Percentiles rank a stretch among this genome's conserved stretches.
phyloP scores from a whole-genome alignment of 2,888 invertebrate species.

The Dasysyrphus albostriatus region DNA sequence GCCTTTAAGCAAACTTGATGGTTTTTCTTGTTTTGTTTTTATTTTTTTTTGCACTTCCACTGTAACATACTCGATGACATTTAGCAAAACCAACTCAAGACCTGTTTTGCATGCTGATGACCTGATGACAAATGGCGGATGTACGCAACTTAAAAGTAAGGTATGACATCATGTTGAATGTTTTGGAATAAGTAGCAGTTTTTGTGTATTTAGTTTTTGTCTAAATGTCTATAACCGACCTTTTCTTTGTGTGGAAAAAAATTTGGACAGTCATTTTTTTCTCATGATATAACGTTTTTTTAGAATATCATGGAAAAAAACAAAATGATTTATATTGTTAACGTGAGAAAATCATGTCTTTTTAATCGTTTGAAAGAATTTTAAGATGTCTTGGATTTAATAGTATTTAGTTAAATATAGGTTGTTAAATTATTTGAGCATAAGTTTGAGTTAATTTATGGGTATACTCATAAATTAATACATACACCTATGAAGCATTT shows the following conservation, averaged over 20 bases:
- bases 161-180: slow-evolving; percentile 64
- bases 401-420: not conserved
- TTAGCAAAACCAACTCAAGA: slow-evolving; percentile 47
- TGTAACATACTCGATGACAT: slow-evolving; percentile 47
- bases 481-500: too few species aligned
- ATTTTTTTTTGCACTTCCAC: not conserved
- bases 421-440: not conserved
- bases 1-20: slow-evolving; percentile 16
- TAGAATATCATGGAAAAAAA: not conserved
- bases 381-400: not conserved
- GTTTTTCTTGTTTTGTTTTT: not conserved
- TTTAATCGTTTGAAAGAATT: not conserved
- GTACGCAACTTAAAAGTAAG: slow-evolving; percentile 34
- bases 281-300: not conserved
- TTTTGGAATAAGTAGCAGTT: slow-evolving; percentile 24
- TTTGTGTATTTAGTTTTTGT: not conserved
- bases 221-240: not conserved
- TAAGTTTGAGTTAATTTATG: too few species aligned
- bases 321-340: not conserved
- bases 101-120: slow-evolving; percentile 74
- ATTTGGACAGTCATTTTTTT: not conserved
- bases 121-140: slow-evolving; percentile 61
- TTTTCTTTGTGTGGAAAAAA: not conserved
- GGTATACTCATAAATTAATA: too few species aligned
- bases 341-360: not conserved